Evolutionary conservation across 2,113 vertebrate genomes (phyloP).

Genomic region (Cygnus buccinator): DNA sequence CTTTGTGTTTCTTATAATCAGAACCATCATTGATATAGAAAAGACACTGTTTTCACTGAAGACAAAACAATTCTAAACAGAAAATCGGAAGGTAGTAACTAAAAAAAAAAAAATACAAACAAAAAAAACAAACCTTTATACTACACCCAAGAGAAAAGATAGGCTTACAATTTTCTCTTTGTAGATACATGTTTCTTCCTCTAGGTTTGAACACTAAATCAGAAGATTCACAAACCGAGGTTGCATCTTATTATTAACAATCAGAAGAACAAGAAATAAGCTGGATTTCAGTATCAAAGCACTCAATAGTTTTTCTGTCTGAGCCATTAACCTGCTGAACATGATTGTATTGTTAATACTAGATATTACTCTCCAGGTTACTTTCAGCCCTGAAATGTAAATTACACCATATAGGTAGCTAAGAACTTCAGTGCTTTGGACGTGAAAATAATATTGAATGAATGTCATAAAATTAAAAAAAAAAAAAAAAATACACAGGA

Average conservation of each 20-base stretch:
- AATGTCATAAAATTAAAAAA: not conserved
- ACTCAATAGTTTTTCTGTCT: not conserved
- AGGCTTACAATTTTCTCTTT: not conserved
- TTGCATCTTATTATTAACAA: not conserved
- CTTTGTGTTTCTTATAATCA: not conserved
- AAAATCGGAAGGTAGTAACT: not conserved
- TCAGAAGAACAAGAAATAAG: not conserved
- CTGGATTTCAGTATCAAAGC: not conserved
- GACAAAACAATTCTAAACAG: not conserved
- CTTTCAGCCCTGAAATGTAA: not conserved
- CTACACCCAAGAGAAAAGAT: not conserved
- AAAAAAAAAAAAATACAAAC: not conserved
- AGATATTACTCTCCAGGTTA: not conserved
- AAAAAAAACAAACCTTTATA: no score
- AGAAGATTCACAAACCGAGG: not conserved
- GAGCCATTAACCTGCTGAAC: slow-evolving; percentile 10
- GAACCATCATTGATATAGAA: not conserved
- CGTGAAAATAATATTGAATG: not conserved
- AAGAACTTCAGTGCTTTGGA: not conserved
- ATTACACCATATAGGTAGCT: not conserved
- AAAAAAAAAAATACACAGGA: not conserved
- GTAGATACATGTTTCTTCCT: not conserved
- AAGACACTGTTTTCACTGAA: not conserved
- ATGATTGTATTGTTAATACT: not conserved
- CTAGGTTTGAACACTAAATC: not conserved